These are phyloP conservation scores for Lutraria lutraria DNA, from an alignment of 2,888 invertebrate genomes.

Conservation along the genomic window DNA sequence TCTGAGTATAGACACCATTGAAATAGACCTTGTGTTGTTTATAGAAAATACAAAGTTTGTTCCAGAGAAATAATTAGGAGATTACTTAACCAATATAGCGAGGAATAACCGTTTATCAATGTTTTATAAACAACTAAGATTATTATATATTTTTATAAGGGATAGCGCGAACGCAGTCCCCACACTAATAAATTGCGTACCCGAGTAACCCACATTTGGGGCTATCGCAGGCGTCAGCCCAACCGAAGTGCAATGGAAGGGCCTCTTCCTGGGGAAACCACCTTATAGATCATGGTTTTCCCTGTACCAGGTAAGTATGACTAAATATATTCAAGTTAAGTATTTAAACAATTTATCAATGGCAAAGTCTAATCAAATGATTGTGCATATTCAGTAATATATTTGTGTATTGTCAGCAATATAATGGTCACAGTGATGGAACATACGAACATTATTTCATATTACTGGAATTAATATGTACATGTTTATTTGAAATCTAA, in stretches of 20 bases:
- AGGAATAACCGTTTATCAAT: no score
- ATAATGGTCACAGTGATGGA: no score
- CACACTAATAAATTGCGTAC: slow-evolving; percentile 76
- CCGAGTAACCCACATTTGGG: slow-evolving; percentile 78
- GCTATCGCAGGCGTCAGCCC: slow-evolving; percentile 91
- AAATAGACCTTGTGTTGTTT: no score
- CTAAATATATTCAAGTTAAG: neutral
- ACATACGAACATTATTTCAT: no score
- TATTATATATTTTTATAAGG: slow-evolving; percentile 43
- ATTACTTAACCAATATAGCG: no score
- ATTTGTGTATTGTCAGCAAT: no score
- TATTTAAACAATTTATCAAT: neutral
- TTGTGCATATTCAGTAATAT: neutral
- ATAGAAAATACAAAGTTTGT: no score
- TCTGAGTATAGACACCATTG: no score
- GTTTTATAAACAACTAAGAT: no score
- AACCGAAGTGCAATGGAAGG: slow-evolving; percentile 91
- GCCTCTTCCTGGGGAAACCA: slow-evolving; percentile 91
- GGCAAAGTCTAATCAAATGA: neutral
- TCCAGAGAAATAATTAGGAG: no score
- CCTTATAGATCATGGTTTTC: slow-evolving; percentile 91
- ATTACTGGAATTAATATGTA: no score
- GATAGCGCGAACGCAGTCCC: slow-evolving; percentile 79
- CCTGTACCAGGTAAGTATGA: slow-evolving; percentile 91
- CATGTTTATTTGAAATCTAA: no score